Percentiles rank a stretch among this genome's conserved stretches.
These are phyloP conservation scores for Coracopsis vasa DNA, from an alignment of 2,113 vertebrate species.

Conservation along the genomic window DNA sequence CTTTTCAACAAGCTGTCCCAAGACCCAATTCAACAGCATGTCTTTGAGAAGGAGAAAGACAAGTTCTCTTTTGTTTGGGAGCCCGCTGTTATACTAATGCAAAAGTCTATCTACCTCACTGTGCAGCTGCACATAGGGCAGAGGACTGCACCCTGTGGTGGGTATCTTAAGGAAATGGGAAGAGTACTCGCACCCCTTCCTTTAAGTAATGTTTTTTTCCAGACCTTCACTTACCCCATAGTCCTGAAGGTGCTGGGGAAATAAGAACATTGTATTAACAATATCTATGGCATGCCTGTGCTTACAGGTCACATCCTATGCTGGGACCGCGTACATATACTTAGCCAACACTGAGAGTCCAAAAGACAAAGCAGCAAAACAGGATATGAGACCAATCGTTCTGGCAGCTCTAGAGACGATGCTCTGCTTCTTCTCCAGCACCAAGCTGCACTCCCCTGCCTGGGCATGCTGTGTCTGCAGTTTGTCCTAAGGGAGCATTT, in stretches of 20 bases:
- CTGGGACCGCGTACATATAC: neutral
- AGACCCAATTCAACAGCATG: neutral
- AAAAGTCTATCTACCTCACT: neutral
- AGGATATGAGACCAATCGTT: accelerated
- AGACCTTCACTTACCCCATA: neutral
- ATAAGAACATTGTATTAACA: neutral
- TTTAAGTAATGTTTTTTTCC: neutral
- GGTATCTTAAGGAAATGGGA: neutral
- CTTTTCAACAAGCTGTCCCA: neutral
- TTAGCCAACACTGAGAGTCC: neutral
- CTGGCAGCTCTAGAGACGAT: neutral
- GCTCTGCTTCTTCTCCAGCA: neutral
- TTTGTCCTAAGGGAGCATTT: neutral
- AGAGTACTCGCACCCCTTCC: neutral
- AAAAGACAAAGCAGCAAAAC: neutral
- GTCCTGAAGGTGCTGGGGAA: neutral
- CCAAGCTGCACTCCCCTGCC: accelerated
- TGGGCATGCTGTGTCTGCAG: accelerated
- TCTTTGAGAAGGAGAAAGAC: neutral
- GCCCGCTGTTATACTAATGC: neutral
- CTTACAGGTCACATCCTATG: neutral
- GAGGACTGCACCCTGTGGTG: neutral
- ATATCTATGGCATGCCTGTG: neutral
- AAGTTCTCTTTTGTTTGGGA: neutral
- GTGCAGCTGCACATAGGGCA: neutral